A percentile compares a stretch with the other conserved stretches of the same genome.
Evolutionary conservation across 2,797 vertebrate species (phyloP).

Genomic region (Meda fulgida): DNA sequence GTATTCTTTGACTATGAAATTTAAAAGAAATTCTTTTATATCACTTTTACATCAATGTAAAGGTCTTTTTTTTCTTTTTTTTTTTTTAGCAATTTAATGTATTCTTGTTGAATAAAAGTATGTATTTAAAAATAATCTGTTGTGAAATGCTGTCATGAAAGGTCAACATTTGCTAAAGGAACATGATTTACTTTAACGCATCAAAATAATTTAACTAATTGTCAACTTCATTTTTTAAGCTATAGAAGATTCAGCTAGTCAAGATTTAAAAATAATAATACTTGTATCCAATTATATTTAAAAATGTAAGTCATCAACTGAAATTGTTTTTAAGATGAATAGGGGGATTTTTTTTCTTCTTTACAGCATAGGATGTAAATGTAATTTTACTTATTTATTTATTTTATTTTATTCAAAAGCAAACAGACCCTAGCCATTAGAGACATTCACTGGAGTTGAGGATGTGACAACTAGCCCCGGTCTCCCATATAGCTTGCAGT

Average conservation of each 20-base stretch:
- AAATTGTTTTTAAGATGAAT: no score
- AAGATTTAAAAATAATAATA: no score
- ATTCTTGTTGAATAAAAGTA: neutral
- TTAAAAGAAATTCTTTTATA: no score
- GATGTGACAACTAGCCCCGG: neutral
- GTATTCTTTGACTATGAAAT: neutral
- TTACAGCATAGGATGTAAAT: neutral
- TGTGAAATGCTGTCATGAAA: neutral
- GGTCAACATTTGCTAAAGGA: neutral
- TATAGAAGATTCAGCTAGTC: no score
- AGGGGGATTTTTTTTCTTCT: no score
- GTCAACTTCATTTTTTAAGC: neutral
- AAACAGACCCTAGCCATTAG: neutral
- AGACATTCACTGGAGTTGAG: neutral
- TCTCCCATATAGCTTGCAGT: neutral
- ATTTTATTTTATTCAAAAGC: neutral
- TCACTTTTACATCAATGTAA: no score
- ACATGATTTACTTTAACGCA: neutral
- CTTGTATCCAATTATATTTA: no score
- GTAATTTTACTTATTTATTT: neutral
- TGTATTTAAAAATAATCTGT: neutral
- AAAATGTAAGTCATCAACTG: no score
- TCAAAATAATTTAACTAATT: neutral
- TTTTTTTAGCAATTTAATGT: neutral
- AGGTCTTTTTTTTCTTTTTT: neutral